Base-by-base conservation (phyloP, 2,113 vertebrate genomes). In the Anhinga rufa region DNA sequence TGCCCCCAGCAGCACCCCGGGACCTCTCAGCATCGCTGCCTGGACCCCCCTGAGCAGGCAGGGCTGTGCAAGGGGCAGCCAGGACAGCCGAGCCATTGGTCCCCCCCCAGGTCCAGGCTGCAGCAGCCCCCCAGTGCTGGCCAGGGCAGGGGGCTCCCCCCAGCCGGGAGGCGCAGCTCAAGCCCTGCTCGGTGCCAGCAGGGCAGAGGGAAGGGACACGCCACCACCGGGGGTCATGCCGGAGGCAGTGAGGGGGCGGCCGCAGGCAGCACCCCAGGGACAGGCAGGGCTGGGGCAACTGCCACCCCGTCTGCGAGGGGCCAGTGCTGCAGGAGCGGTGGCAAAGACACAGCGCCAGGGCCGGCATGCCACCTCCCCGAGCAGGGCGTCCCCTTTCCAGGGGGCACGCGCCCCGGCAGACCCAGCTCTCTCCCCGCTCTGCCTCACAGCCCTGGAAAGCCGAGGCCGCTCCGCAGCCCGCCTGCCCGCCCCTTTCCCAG, bases 341-440 rank as follows among this genome's bases (percentile, higher is more conserved):
- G 49, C 38, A 14, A n/a, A 65, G 61, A 13, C 38, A 19, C 2
- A 5, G 32, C 42, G 57, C 44, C 44, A 1, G 2, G 28, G 42
- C 25, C 2, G 6, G 20, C 2, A 9, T 11, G 51, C 17, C 66
- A 28, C 28, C 38, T 22, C 48, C 38, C 22, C 10, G 4, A 26
- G 38, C 21, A 60, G 57, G 40, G 6, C 2, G 11, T 25, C 31
- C n/a, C 64, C 49, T 55, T 19, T 14, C 14, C 38, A 28, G 28
- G 36, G 44, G 17, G 26, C 48, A 28, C 1, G 1, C 0, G 7
- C 44, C 24, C 1, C 2, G 42, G 76, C 49, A 64, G 76, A 48
- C 57, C 49, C 57, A 40, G 29, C 34, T 15, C 21, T 36, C 42
- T 10, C 42, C n/a, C 60, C 4, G 4, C 40, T 15, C 34, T 5